Base-by-base conservation (phyloP, 2,113 vertebrate genomes). In the Xenopus laevis region DNA sequence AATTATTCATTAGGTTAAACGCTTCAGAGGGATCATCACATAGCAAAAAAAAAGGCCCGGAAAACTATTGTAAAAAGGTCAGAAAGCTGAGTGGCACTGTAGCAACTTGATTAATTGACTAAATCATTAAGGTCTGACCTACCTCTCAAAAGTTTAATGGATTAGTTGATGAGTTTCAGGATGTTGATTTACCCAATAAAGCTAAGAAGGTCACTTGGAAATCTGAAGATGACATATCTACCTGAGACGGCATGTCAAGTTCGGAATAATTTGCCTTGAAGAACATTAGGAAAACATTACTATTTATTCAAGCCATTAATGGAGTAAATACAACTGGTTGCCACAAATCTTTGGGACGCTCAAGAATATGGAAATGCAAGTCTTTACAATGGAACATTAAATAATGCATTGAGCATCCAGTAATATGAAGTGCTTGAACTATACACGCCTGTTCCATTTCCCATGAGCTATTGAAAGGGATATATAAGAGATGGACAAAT, bases 61-160 rank as follows among this genome's bases (percentile, higher is more conserved):
- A 72, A 78, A 85, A 78, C 78, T 77, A 57, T 79, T 78, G 84
- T 81, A 64, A 10, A 55, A 10, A 71, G 74, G 74, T 79, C 74
- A 47, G 33, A 71, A 66, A 45, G 15, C 63, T 11, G 7, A 81
- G 57, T 3, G 7, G 69, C 78, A 78, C 77, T 78, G 52, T 6
- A 70, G 79, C 73, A 15, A 61, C 67, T 68, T 85, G 86, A 88
- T 87, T 85, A 86, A 84, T 83, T 83, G 83, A 71, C 79, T 74
- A 68, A 78, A 83, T 83, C 83, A 71, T 23, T 68, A 78, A 62
- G 79, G 78, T 82, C 46, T 81, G 83, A 83, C 86, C 84, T 81
- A 23, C 80, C 71, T 79, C 79, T 70, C 67, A 11, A 74, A 84
- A 78, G 81, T 75, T 78, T 79, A 84, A 83, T 80, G 85, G 81